These are phyloP conservation scores for Paratilapia polleni DNA, from an alignment of 2,113 vertebrate genomes.

Conservation along the genomic window DNA sequence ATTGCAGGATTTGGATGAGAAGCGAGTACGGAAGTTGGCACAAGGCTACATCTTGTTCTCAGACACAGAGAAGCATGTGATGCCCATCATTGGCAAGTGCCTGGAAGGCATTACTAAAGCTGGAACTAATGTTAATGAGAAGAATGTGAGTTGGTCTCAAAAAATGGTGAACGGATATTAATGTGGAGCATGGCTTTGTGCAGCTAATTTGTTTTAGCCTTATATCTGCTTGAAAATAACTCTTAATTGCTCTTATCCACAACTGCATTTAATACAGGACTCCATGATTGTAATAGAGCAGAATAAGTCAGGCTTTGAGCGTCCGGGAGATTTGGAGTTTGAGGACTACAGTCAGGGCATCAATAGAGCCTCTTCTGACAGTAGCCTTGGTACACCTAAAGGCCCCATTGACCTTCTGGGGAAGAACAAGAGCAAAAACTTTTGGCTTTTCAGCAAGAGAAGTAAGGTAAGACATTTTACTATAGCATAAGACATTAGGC, in stretches of 20 bases:
- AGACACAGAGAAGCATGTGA: slow-evolving; percentile 86
- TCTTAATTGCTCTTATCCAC: neutral
- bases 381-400: slow-evolving; percentile 87
- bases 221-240: slow-evolving; percentile 9
- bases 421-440: slow-evolving; percentile 84
- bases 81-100: slow-evolving; percentile 91
- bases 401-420: slow-evolving; percentile 80
- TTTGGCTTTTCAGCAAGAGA: slow-evolving; percentile 90
- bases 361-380: slow-evolving; percentile 87
- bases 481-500: neutral
- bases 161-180: neutral
- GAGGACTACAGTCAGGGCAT: slow-evolving; percentile 93
- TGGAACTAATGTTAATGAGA: slow-evolving; percentile 84
- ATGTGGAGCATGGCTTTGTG: slow-evolving; percentile 1
- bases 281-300: slow-evolving; percentile 87
- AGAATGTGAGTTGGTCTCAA: slow-evolving; percentile 78
- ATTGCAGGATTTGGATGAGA: slow-evolving; percentile 90
- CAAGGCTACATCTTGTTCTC: slow-evolving; percentile 85
- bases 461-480: slow-evolving; percentile 84
- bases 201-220: neutral
- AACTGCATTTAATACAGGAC: slow-evolving; percentile 77
- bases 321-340: slow-evolving; percentile 88
- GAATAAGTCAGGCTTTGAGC: slow-evolving; percentile 90
- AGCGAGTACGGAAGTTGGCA: slow-evolving; percentile 80
- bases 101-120: slow-evolving; percentile 90